Percentiles rank a stretch among this genome's conserved stretches.
Evolutionary conservation across 1,140 invertebrate genomes (phyloP).

Genomic region (Portunus trituberculatus): DNA sequence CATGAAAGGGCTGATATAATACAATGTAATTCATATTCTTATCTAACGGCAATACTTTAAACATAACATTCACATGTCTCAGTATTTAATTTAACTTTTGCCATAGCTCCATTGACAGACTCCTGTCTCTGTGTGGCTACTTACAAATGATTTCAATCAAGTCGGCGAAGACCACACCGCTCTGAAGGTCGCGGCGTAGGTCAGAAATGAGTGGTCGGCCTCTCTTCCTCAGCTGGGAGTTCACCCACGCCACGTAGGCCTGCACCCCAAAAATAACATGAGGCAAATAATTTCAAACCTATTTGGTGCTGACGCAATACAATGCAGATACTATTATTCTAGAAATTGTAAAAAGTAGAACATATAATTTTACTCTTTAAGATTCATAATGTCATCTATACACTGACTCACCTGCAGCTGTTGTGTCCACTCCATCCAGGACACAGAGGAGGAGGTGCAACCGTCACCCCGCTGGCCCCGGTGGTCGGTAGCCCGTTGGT

Average conservation of each 20-base stretch:
- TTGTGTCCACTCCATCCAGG: conserved; percentile 79
- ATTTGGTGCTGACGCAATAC: not conserved
- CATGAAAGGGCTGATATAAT: not conserved
- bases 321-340: not conserved
- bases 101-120: not conserved
- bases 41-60: too few species aligned
- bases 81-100: not conserved
- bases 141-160: conserved; percentile 82
- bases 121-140: conserved; percentile 67
- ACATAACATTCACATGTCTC: too few species aligned
- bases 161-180: conserved; percentile 81
- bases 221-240: conserved; percentile 81
- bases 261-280: conserved; percentile 77
- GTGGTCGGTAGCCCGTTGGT: not conserved
- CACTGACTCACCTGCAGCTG: conserved; percentile 78
- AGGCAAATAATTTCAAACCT: not conserved
- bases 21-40: not conserved
- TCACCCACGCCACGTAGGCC: conserved; percentile 82
- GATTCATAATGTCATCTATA: too few species aligned
- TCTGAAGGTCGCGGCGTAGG: conserved; percentile 80
- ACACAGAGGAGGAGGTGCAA: conserved; percentile 64
- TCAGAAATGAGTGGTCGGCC: conserved; percentile 80
- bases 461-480: conserved; percentile 47
- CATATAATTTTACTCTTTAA: too few species aligned
- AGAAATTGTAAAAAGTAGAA: too few species aligned